phyloP scores from a whole-genome alignment of 2,113 vertebrate species.

The Raja brachyura region DNA sequence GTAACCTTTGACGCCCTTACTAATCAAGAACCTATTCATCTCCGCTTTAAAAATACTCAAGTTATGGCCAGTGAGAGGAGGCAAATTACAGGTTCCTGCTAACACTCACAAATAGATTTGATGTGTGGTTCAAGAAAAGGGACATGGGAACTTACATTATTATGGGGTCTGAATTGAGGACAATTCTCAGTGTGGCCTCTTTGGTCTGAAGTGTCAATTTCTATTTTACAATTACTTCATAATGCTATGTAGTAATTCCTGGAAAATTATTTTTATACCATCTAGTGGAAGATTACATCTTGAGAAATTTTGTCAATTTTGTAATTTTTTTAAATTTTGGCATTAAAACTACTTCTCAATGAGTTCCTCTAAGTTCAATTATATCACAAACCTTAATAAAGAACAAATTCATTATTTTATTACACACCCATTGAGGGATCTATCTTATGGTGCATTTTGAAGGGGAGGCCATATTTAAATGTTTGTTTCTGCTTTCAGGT shows the following conservation, averaged over 20 bases:
- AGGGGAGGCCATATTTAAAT: background rate
- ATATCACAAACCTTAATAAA: background rate
- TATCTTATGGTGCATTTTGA: background rate
- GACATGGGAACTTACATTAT: too few relatives aligned
- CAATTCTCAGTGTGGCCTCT: background rate
- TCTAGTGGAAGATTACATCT: constrained; percentile 31
- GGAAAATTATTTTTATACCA: constrained; percentile 28
- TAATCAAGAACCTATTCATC: too few relatives aligned
- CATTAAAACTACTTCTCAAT: background rate
- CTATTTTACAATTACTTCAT: background rate
- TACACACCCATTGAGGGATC: background rate
- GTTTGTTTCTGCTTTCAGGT: background rate
- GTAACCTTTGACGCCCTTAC: too few relatives aligned
- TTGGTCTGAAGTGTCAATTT: background rate
- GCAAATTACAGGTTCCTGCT: too few relatives aligned
- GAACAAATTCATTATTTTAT: background rate
- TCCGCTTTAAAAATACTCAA: too few relatives aligned
- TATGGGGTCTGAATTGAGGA: background rate
- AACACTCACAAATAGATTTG: background rate
- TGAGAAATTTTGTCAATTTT: background rate
- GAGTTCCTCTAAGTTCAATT: background rate
- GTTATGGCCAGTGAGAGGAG: too few relatives aligned
- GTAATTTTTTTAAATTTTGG: too few relatives aligned
- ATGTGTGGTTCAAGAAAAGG: background rate
- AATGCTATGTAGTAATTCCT: background rate